Conservation (phyloP, 2,888 invertebrate species). For the Dynastes hyllus region DNA sequence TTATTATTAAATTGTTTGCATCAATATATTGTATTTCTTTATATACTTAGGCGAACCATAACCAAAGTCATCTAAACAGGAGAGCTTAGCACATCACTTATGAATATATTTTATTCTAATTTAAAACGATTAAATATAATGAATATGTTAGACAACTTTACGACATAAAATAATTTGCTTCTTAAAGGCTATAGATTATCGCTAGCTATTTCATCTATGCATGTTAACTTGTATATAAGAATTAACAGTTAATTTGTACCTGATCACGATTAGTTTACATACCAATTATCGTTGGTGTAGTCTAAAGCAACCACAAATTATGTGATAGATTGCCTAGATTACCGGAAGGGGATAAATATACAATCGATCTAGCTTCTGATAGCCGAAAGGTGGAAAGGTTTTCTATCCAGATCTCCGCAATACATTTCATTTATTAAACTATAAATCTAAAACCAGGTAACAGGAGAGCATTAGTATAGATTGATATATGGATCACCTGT, state of each 20-base stretch:
- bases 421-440: slow-evolving; percentile 43
- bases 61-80: too few relatives aligned
- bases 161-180: not conserved
- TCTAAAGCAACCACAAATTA: slow-evolving; percentile 41
- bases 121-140: slow-evolving; percentile 6
- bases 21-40: too few relatives aligned
- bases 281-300: slow-evolving; percentile 17
- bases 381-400: slow-evolving; percentile 29
- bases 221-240: not conserved
- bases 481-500: slow-evolving; percentile 54
- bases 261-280: slow-evolving; percentile 20
- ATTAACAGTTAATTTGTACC: slow-evolving; percentile 29
- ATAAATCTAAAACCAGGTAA: slow-evolving; percentile 44
- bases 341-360: slow-evolving; percentile 16
- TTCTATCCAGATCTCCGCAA: slow-evolving; percentile 1
- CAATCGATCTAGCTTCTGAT: slow-evolving; percentile 39
- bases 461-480: slow-evolving; percentile 29
- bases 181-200: not conserved
- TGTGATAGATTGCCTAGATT: slow-evolving; percentile 41
- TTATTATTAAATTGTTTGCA: too few relatives aligned
- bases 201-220: not conserved
- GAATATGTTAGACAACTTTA: slow-evolving; percentile 3
- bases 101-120: not conserved
- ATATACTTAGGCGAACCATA: too few relatives aligned
- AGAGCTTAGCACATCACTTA: too few relatives aligned